Evolutionary conservation across 1,140 invertebrate genomes (phyloP), one percentile per base, ranked within the genome.

Genomic region (Magallana gigas): DNA sequence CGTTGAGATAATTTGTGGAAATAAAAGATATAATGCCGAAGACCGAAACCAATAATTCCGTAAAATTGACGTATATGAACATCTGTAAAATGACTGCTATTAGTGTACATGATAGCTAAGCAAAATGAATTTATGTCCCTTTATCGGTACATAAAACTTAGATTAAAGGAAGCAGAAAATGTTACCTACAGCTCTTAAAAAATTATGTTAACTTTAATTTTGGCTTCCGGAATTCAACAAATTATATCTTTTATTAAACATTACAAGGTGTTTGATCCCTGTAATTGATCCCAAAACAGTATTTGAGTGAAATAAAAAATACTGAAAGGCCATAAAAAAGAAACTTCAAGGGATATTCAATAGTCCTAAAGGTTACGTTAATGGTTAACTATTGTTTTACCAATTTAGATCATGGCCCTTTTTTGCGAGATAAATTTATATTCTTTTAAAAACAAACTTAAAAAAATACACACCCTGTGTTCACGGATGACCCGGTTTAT

Each of bases 401-500:
- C 5, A 48, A 48, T 48, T 48, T 48, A 4, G 36, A 48, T 48
- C 36, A 48, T 5, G 2, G 36, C 3, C 36, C 36, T 48, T 64
- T 16, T 64, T 64, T 14, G 11, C 18, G n/a, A 16, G 16, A 64
- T 64, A 64, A 7, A 18, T 64, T 18, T 64, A n/a, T 16, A 16
- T 64, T 64, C 7, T 48, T 48, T 48, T 48, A 2, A 48, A 23
- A 48, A 48, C 36, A 48, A 48, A 48, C 36, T 48, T 48, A 48
- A 48, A 76, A 76, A 3, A 12, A 29, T 76, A 82, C 87, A 68
- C 88, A 88, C 88, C 58, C 86, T 84, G 14, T 89, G 88, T 87
- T 90, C 88, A 12, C 85, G 12, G 8, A 90, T 84, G 8, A 90
- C 82, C 12, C 87, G 83, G 11, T 64, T 59, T 12, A 89, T 84